Evolutionary conservation across 2,797 vertebrate genomes (phyloP), one percentile per base, ranked within the genome.

Genomic region (Lepidocolaptes lacrymiger): DNA sequence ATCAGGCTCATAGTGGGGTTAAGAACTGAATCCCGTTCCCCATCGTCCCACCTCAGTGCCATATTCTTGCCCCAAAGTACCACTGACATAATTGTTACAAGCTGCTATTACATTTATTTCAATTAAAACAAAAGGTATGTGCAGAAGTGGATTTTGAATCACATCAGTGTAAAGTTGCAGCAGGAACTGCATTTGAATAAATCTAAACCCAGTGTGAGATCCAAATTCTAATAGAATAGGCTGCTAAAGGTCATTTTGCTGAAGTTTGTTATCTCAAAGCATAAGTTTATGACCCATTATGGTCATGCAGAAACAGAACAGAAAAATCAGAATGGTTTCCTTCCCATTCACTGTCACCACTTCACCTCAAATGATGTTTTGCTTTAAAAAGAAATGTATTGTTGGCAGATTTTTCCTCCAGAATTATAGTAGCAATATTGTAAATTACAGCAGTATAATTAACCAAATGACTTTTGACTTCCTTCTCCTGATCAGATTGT

Each of bases 381-480:
- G 6, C 81, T 88, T 85, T 36, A 34, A 84, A 82, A 91, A 84
- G 8, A 64, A 67, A 74, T 23, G 2, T 36, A 37, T 27, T 34
- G 23, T 54, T 58, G 43, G 24, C 74, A 74, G 24, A 39, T 30
- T 90, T 75, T 79, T 22, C 20, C 27, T 71, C 41, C n/a, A 78
- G 20, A 54, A 92, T 67, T 41, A 54, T 2, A 77, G 56, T 7
- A 85, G 55, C 46, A 48, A 51, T 44, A 62, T 4, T 89, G 30
- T 64, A 88, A 89, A 89, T 72, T 46, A 67, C 0, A 2, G 44
- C 36, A 78, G 18, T n/a, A 41, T n/a, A 83, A 91, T 81, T 67
- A 88, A 90, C 36, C 51, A 84, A 91, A 82, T 37, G 11, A 52
- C 37, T 92, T 86, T 91, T 84, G 39, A 88, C 30, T 63, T 68